phyloP scores from a whole-genome alignment of 2,888 invertebrate genomes.

The Pherbina coryleti region DNA sequence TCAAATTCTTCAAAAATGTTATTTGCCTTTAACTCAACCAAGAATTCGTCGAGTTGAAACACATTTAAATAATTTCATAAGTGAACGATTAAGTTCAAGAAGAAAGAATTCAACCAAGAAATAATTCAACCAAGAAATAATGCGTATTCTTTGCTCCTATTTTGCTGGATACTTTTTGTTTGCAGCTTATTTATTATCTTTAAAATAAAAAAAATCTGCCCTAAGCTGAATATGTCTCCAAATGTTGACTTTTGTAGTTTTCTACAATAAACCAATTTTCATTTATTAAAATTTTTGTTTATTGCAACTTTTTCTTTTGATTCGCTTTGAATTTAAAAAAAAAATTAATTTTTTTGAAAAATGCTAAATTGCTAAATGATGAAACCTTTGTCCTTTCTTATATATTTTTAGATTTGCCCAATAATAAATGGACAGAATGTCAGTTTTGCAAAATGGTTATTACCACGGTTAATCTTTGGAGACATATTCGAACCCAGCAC shows the following conservation, averaged over 20 bases:
- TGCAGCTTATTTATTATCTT: background rate
- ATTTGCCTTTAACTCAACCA: too few relatives aligned
- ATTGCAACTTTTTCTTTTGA: conserved; percentile 15
- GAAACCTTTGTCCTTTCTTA: conserved; percentile 55
- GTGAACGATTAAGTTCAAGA: too few relatives aligned
- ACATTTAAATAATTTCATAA: too few relatives aligned
- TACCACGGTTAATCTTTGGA: conserved; percentile 70
- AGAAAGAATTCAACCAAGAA: too few relatives aligned
- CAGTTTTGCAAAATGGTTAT: conserved; percentile 71
- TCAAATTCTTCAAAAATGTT: too few relatives aligned
- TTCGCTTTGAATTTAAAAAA: conserved; percentile 33
- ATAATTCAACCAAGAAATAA: too few relatives aligned
- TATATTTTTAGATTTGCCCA: conserved; percentile 70
- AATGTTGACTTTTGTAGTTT: conserved; percentile 49
- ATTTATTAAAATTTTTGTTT: conserved; percentile 33
- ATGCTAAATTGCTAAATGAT: conserved; percentile 40
- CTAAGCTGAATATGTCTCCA: conserved; percentile 69
- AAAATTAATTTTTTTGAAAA: conserved; percentile 32
- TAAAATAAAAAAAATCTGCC: conserved; percentile 13
- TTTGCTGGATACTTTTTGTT: background rate
- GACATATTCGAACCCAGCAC: conserved; percentile 70
- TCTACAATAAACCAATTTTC: conserved; percentile 15
- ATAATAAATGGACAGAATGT: conserved; percentile 71
- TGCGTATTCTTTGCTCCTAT: too few relatives aligned
- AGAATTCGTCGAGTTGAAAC: too few relatives aligned